Evolutionary conservation across 2,113 vertebrate species (phyloP).

Genomic region (Etia nguti): DNA sequence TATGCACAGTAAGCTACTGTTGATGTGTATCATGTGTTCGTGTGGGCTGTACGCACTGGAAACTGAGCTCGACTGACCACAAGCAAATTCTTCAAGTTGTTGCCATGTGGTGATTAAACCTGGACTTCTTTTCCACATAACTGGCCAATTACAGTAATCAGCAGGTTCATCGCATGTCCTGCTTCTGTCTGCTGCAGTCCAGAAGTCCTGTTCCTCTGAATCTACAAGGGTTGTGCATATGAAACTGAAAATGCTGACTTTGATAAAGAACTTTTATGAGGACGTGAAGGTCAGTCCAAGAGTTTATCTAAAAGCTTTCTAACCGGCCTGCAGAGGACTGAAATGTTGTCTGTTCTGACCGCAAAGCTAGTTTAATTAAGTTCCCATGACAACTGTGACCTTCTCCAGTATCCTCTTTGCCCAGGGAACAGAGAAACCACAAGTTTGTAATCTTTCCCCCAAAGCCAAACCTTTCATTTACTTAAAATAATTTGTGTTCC

Average conservation of each 20-base stretch:
- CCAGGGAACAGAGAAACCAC: background rate
- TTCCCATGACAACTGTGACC: background rate
- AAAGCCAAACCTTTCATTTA: background rate
- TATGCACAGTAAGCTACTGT: background rate
- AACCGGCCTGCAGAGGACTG: background rate
- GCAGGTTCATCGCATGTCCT: constrained; percentile 9
- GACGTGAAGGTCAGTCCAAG: background rate
- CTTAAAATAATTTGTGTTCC: background rate
- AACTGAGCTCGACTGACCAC: background rate
- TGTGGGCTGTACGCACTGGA: background rate
- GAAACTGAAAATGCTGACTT: background rate
- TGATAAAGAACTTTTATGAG: background rate
- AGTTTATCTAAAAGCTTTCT: background rate
- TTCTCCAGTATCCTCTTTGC: background rate
- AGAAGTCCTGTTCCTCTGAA: background rate
- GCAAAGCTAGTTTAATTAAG: background rate
- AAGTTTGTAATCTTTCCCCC: background rate
- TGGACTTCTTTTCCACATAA: constrained; percentile 6
- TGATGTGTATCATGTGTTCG: background rate
- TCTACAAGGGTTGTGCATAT: background rate
- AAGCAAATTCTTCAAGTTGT: background rate
- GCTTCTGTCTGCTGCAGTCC: background rate
- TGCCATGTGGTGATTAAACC: background rate
- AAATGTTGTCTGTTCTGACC: background rate
- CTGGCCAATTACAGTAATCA: background rate